Percentiles rank a stretch among this genome's conserved stretches.
Evolutionary conservation across 2,888 invertebrate species (phyloP).

Genomic region (Drosophila atripex): DNA sequence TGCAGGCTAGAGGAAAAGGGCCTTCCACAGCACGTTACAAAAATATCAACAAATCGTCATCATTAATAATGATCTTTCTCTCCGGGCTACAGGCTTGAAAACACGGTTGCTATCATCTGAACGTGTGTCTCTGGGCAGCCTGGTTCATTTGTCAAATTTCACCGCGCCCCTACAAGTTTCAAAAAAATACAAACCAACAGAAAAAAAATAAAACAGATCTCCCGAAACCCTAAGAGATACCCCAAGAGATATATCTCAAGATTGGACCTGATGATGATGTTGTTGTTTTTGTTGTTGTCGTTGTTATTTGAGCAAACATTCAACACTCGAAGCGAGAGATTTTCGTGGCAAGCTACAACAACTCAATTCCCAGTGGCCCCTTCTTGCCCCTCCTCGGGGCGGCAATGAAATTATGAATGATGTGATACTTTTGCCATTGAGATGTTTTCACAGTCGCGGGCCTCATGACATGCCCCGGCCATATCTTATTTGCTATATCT

Average conservation of each 20-base stretch:
- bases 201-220: constrained; percentile 53
- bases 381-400: constrained; percentile 44
- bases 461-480: constrained; percentile 77
- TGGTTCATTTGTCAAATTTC: constrained; percentile 77
- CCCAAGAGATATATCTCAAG: constrained; percentile 49
- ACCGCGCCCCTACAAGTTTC: constrained; percentile 63
- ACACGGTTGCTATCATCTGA: constrained; percentile 45
- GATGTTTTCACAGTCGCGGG: constrained; percentile 80
- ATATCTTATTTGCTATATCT: constrained; percentile 77
- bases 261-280: constrained; percentile 36
- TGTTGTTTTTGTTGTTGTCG: constrained; percentile 52
- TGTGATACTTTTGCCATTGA: constrained; percentile 78
- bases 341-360: constrained; percentile 77
- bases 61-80: constrained; percentile 83
- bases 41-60: constrained; percentile 84
- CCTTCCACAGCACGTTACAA: constrained; percentile 80
- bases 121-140: constrained; percentile 24
- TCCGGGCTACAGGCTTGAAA: constrained; percentile 51
- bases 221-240: constrained; percentile 44
- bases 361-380: constrained; percentile 62
- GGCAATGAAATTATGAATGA: constrained; percentile 81
- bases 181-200: constrained; percentile 49
- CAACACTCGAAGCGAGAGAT: constrained; percentile 77
- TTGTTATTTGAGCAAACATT: constrained; percentile 80
- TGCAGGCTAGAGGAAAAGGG: constrained; percentile 43